A percentile compares a stretch with the other conserved stretches of the same genome.
phyloP scores from a whole-genome alignment of 1,140 invertebrate species.

The Caenorhabditis inopinata region DNA sequence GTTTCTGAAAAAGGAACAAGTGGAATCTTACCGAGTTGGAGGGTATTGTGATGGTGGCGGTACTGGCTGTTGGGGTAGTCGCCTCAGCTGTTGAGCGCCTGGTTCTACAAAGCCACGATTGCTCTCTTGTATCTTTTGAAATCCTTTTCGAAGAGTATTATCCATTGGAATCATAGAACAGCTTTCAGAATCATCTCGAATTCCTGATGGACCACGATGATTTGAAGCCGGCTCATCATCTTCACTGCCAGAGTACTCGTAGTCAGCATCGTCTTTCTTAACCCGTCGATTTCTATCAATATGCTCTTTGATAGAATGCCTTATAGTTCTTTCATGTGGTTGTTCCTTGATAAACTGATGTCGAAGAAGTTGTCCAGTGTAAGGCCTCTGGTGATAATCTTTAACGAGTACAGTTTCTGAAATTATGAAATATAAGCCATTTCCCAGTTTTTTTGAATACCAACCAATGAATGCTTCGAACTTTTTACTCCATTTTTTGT shows the following conservation, averaged over 20 bases:
- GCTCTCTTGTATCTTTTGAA: slow-evolving; percentile 85
- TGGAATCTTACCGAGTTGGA: not conserved
- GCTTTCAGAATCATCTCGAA: slow-evolving; percentile 71
- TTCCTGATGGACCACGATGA: slow-evolving; percentile 70
- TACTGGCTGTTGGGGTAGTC: slow-evolving; percentile 49
- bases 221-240: slow-evolving; percentile 66
- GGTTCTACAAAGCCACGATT: slow-evolving; percentile 70
- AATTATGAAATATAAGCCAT: slow-evolving; percentile 70
- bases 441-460: slow-evolving; percentile 67
- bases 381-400: slow-evolving; percentile 95
- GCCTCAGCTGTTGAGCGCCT: slow-evolving; percentile 70
- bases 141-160: slow-evolving; percentile 87
- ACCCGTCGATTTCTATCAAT: slow-evolving; percentile 77
- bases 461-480: slow-evolving; percentile 75
- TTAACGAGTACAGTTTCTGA: slow-evolving; percentile 83
- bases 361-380: slow-evolving; percentile 94
- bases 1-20: too few species aligned
- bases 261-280: slow-evolving; percentile 62
- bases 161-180: slow-evolving; percentile 86
- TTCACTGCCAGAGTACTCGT: slow-evolving; percentile 66
- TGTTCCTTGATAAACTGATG: slow-evolving; percentile 97
- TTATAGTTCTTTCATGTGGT: slow-evolving; percentile 92
- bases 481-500: slow-evolving; percentile 84
- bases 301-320: slow-evolving; percentile 97
- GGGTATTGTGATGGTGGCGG: slow-evolving; percentile 11